phyloP scores from a whole-genome alignment of 2,888 invertebrate species.

The Lochmaea capreae region DNA sequence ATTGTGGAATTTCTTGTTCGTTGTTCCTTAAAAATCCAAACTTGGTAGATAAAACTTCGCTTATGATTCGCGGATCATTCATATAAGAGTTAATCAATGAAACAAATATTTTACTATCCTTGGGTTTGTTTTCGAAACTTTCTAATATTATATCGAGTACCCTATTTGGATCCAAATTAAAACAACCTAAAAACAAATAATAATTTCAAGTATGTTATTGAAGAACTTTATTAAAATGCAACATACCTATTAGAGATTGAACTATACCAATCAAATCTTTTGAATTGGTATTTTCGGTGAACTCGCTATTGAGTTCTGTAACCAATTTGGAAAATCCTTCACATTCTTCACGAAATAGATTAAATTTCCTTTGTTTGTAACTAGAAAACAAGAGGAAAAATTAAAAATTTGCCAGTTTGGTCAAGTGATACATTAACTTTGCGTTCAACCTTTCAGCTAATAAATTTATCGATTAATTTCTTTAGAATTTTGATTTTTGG shows the following conservation, averaged over 20 bases:
- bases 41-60: conserved; percentile 96
- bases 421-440: no score
- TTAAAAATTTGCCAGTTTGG: not conserved
- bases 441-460: no score
- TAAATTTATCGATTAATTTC: no score
- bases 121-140: conserved; percentile 91
- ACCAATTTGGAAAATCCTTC: conserved; percentile 98
- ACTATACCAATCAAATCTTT: conserved; percentile 86
- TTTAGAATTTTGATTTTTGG: no score
- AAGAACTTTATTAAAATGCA: conserved; percentile 41
- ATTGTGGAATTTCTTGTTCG: conserved; percentile 79
- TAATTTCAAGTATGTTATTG: not conserved
- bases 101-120: conserved; percentile 84
- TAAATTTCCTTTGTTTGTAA: conserved; percentile 99
- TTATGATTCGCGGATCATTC: conserved; percentile 87
- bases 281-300: conserved; percentile 73
- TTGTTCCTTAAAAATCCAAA: conserved; percentile 77
- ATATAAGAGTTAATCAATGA: conserved; percentile 89
- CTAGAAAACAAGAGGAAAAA: conserved; percentile 69
- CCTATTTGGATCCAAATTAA: conserved; percentile 98
- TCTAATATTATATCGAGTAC: conserved; percentile 96
- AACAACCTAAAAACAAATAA: conserved; percentile 79
- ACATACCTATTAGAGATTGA: conserved; percentile 89
- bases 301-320: conserved; percentile 91
- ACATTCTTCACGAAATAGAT: conserved; percentile 97